A percentile compares a stretch with the other conserved stretches of the same genome.
phyloP scores from a whole-genome alignment of 2,888 invertebrate genomes.

The Pandemis corylana region DNA sequence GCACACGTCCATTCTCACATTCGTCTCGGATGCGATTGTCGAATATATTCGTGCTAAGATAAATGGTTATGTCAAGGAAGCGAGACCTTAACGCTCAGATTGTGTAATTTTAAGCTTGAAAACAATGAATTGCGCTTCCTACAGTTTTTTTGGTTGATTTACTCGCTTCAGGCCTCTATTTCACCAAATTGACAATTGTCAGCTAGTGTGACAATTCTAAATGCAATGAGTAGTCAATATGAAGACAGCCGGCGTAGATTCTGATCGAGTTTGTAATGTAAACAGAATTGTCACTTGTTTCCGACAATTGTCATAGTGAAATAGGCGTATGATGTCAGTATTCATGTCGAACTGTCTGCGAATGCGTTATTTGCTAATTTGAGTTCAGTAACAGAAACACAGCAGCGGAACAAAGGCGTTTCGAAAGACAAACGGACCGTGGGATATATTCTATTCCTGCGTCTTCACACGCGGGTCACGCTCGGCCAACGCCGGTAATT shows the following conservation, averaged over 20 bases:
- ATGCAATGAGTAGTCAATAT: no score
- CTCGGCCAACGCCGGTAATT: conserved; percentile 44
- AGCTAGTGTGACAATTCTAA: no score
- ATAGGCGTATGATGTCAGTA: background rate
- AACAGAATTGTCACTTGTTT: no score
- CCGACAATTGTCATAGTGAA: no score
- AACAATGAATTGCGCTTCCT: background rate
- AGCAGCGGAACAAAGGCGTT: conserved; percentile 38
- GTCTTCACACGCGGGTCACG: conserved; percentile 45
- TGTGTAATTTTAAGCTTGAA: background rate
- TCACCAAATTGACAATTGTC: no score
- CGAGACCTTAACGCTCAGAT: conserved; percentile 3
- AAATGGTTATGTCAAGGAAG: conserved; percentile 36
- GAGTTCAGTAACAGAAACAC: background rate
- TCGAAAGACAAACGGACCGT: conserved; percentile 42
- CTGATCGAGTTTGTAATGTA: no score
- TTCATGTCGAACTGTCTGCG: conserved; percentile 18
- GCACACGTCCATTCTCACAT: conserved; percentile 33
- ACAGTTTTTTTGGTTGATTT: background rate
- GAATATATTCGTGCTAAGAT: conserved; percentile 22
- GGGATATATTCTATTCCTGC: conserved; percentile 36
- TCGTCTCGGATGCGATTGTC: conserved; percentile 3
- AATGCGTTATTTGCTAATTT: conserved; percentile 9
- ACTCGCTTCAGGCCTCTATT: background rate
- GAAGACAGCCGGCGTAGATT: no score